A percentile compares a stretch with the other conserved stretches of the same genome.
Evolutionary conservation across 1,140 invertebrate species (phyloP).

Genomic region (Neodiprion fabricii): DNA sequence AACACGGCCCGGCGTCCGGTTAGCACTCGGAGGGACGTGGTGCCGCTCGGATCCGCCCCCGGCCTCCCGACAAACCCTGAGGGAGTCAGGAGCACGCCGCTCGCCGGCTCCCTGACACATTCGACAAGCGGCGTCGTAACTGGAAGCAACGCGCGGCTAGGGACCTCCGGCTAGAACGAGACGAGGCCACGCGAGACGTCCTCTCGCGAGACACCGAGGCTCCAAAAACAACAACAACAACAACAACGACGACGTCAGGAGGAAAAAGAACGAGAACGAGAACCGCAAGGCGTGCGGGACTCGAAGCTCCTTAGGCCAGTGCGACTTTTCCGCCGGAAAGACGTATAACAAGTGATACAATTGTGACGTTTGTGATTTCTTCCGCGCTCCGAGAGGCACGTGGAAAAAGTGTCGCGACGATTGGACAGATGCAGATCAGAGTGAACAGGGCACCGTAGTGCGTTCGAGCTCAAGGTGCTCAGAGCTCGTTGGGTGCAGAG

Average conservation of each 20-base stretch:
- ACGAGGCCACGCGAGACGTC: background rate
- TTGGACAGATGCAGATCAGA: background rate
- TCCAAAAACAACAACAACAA: background rate
- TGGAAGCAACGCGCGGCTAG: conserved; percentile 61
- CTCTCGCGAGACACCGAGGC: no score
- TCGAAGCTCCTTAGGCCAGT: no score
- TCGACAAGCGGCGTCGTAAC: conserved; percentile 63
- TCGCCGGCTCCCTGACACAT: conserved; percentile 59
- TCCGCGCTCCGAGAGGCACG: no score
- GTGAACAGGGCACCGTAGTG: background rate
- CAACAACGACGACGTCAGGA: background rate
- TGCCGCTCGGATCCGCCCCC: conserved; percentile 37
- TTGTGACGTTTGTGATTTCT: no score
- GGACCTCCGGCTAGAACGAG: conserved; percentile 46
- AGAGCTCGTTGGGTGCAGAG: no score
- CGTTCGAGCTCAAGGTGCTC: background rate
- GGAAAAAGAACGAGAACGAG: background rate
- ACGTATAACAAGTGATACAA: no score
- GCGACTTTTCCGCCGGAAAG: no score
- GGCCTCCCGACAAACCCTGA: conserved; percentile 45
- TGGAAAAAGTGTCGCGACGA: no score
- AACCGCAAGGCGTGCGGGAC: background rate
- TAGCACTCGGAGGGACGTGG: conserved; percentile 26
- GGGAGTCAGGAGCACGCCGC: conserved; percentile 56
- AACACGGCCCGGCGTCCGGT: conserved; percentile 31